Percentiles rank a stretch among this genome's conserved stretches.
Evolutionary conservation across 1,140 invertebrate species (phyloP).

Genomic region (Leptopilina clavipes): DNA sequence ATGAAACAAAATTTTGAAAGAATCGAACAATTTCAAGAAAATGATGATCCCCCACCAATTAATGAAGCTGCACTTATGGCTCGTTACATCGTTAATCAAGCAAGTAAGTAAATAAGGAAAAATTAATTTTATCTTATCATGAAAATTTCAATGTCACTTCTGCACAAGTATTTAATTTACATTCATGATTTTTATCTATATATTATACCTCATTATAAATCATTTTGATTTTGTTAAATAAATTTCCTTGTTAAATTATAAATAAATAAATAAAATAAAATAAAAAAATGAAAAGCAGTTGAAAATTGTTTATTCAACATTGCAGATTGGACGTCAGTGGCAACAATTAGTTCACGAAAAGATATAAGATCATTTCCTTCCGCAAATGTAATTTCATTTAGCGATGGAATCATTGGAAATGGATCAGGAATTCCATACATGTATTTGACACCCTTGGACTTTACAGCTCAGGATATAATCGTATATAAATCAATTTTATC

Average conservation of each 20-base stretch:
- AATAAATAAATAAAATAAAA: too few relatives aligned
- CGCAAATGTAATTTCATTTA: slow-evolving; percentile 83
- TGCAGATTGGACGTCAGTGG: slow-evolving; percentile 83
- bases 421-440: slow-evolving; percentile 86
- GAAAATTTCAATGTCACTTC: too few relatives aligned
- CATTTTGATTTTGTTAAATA: too few relatives aligned
- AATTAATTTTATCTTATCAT: not conserved
- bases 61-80: slow-evolving; percentile 73
- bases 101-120: slow-evolving; percentile 62
- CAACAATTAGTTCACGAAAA: slow-evolving; percentile 81
- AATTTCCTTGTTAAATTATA: too few relatives aligned
- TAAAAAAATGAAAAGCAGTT: not conserved
- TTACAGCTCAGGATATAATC: slow-evolving; percentile 81
- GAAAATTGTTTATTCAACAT: not conserved
- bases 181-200: too few relatives aligned
- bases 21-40: slow-evolving; percentile 24
- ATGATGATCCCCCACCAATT: slow-evolving; percentile 64
- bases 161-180: too few relatives aligned
- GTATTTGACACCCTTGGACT: slow-evolving; percentile 85
- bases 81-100: slow-evolving; percentile 75
- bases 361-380: slow-evolving; percentile 82
- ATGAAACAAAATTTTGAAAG: not conserved
- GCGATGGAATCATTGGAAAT: slow-evolving; percentile 81
- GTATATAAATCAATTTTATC: slow-evolving; percentile 70
- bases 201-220: too few relatives aligned